Base-by-base conservation (phyloP, 2,888 invertebrate genomes). In the Heliconius ethilla region DNA sequence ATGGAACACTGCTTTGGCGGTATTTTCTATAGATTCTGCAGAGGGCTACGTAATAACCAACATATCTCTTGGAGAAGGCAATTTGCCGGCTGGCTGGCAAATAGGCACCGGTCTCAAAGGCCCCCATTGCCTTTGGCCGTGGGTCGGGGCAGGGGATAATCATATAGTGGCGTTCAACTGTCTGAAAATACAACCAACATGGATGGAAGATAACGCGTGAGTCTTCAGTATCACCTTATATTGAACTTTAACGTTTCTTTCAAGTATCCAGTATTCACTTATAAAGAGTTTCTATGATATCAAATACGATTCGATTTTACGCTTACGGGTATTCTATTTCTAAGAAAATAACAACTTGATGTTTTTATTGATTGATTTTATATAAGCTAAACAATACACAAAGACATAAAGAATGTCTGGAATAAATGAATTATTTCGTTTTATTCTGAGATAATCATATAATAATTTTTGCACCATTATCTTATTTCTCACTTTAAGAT, bases 141-240 rank as follows among this genome's bases (percentile, higher is more conserved):
- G 97, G 95, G 95, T 96, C 25, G 96, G 96, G 22, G 96, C 97
- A 69, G 95, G 95, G 73, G 95, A 95, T 82, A 89, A 88, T n/a
- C 93, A 93, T 29, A 95, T 97, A 80, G 89, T 96, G 51, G 94
- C 96, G 67, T 95, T 95, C 75, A 96, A 96, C 83, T 98, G 98
- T 86, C 90, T 98, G 37, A 96, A 96, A 87, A 97, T 97, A 81
- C 96, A 97, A 87, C 98, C 98, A 0, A 97, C 96, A 37, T 98
- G 98, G 98, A 97, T 98, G 97, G 95, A 95, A 84, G 96, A 97
- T 81, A 87, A 89, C 81, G 89, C 87, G 94, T 94, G 81, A 89
- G 92, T 72, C 25, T 72, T 72, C 33, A 83, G 22, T 76, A 2
- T 33, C 59, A 37, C 25, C 40, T n/a, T 63, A 37, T 40, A 55